Base-by-base conservation (phyloP, 2,113 vertebrate genomes). In the Chionodraco myersi region DNA sequence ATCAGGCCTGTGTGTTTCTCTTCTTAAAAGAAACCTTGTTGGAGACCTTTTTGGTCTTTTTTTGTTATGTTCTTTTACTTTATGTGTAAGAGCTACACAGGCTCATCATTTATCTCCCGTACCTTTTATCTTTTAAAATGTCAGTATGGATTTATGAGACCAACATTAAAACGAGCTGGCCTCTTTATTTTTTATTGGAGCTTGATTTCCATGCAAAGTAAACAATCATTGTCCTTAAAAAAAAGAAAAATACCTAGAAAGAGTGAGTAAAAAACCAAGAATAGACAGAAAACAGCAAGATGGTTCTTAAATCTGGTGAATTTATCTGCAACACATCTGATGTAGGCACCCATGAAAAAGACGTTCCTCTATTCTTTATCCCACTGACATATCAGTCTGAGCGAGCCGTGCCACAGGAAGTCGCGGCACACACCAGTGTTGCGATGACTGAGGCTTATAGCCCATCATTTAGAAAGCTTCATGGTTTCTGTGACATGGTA, bases 381-480 rank as follows among this genome's bases (percentile, higher is more conserved):
- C 18, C 5, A 0, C 47, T 13, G 2, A 30, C 16, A 45, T 47
- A 76, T 83, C 21, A 47, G 75, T 44, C 36, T 52, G 5, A 69
- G 13, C 49, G 53, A 26, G 49, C 3, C 0, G 34, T 48, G 49
- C 45, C 8, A 16, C 61, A 72, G 81, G 76, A 82, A 75, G 53
- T 82, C 72, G 83, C n/a, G 62, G 26, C 60, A 74, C 88, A 87
- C 82, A 21, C 48, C 74, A 21, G 48, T 10, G 72, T 84, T 72
- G 72, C 75, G 81, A 79, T 74, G 79, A 4, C 9, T 12, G 57
- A 54, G 10, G 52, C 63, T 16, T 75, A 90, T 91, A 68, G 77
- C 23, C 41, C 15, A 41, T 68, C 47, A 65, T 47, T 77, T 57
- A 16, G 10, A 63, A 23, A 63, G 58, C 68, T 86, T 85, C 79